Evolutionary conservation across 2,113 vertebrate species (phyloP), one percentile per base, ranked within the genome.

Genomic region (Emydura subglobosa): DNA sequence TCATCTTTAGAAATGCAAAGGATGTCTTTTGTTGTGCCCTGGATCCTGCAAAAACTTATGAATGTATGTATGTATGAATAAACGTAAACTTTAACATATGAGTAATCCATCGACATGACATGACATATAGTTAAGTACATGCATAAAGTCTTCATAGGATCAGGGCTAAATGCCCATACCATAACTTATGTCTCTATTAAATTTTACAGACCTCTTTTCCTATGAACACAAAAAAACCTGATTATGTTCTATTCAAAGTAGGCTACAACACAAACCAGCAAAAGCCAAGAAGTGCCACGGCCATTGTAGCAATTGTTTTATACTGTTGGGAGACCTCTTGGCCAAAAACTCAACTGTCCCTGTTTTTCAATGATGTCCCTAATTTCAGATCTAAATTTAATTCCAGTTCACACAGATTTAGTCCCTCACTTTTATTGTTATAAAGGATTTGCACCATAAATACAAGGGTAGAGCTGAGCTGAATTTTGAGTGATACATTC

Each of bases 401-500:
- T 19, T 10, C 65, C 54, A 57, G 81, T 27, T 50, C 53, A 85
- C 8, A 4, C 59, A 68, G 34, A n/a, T 85, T 44, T 72, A 19
- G 21, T 53, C 49, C 25, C 83, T 4, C 61, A 3, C 83, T 3
- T 9, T 14, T 50, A 25, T 50, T 39, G 61, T 16, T 27, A 27
- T 27, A 47, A 78, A 29, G 22, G 11, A 78, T 47, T 78, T 27
- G 24, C 42, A 78, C 74, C 74, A 78, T 6, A 78, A 78, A 27
- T 78, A 25, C 42, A 27, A 44, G 22, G 25, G 42, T 12, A 78
- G 49, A 49, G 3, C 31, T 22, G 44, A 79, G 10, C 5, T n/a
- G 5, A 0, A 0, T 53, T 86, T 57, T 31, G 29, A 10, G 51
- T 16, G 34, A 54, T 1, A 39, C 0, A 10, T 79, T 24, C 10